Evolutionary conservation across 2,113 vertebrate species (phyloP).

Genomic region (Oryzias javanicus): DNA sequence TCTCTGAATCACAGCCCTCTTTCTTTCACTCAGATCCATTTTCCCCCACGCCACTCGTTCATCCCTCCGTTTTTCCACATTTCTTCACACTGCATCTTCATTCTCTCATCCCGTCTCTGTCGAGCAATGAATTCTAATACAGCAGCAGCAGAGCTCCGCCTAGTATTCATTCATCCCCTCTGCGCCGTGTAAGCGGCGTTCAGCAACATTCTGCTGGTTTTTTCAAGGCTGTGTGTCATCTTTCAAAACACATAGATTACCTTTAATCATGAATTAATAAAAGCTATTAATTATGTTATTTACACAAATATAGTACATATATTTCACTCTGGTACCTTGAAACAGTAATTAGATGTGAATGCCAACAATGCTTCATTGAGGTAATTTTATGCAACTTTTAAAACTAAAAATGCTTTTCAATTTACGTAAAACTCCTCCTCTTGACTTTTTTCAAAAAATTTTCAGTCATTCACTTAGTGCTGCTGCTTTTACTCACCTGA

Average conservation of each 20-base stretch:
- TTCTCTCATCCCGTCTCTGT: slow-evolving; percentile 28
- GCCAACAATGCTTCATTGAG: slow-evolving; percentile 1
- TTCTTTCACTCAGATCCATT: slow-evolving; percentile 43
- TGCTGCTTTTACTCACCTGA: not conserved
- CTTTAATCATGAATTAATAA: not conserved
- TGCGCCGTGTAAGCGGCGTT: slow-evolving; percentile 39
- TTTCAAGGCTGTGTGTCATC: slow-evolving; percentile 13
- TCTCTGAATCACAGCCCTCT: slow-evolving; percentile 12
- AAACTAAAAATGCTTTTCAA: slow-evolving; percentile 1
- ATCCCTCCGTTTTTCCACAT: slow-evolving; percentile 42
- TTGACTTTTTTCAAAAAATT: not conserved
- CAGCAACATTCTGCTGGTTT: slow-evolving; percentile 24
- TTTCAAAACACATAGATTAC: not conserved
- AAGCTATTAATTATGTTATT: too few relatives aligned
- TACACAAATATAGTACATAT: not conserved
- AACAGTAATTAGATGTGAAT: too few relatives aligned
- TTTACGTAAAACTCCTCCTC: not conserved
- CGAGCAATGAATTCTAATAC: slow-evolving; percentile 56
- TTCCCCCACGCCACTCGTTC: slow-evolving; percentile 40
- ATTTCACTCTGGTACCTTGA: too few relatives aligned
- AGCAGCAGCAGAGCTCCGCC: slow-evolving; percentile 63
- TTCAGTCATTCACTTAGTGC: slow-evolving; percentile 24
- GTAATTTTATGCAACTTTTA: slow-evolving; percentile 10
- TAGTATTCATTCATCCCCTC: slow-evolving; percentile 69
- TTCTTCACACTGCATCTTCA: slow-evolving; percentile 46